phyloP scores from a whole-genome alignment of 1,140 invertebrate species.

The Sminthurinus signatus region DNA sequence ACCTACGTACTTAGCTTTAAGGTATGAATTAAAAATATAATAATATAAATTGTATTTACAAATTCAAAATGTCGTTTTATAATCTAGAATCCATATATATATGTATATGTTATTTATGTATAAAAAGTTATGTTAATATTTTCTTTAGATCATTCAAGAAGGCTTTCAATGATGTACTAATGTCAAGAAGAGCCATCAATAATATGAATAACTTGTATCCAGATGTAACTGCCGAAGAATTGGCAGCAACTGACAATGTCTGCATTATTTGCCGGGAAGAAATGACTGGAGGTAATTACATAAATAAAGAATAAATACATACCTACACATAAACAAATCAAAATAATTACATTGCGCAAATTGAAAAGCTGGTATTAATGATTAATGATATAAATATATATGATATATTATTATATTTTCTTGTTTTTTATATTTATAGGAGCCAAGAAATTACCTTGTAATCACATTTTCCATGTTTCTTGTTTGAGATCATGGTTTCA shows the following conservation, averaged over 20 bases:
- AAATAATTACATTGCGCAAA: too few species aligned
- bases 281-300: conserved; percentile 61
- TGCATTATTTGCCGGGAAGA: conserved; percentile 98
- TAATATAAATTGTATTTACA: too few species aligned
- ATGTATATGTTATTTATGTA: too few species aligned
- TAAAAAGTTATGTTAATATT: background rate
- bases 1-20: conserved; percentile 97
- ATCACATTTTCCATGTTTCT: conserved; percentile 97
- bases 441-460: conserved; percentile 96
- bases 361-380: too few species aligned
- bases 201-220: conserved; percentile 99
- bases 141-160: conserved; percentile 84
- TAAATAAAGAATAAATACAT: too few species aligned
- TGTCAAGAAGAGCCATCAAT: conserved; percentile 90
- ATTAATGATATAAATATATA: background rate
- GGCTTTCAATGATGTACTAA: conserved; percentile 93
- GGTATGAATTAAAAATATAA: conserved; percentile 50
- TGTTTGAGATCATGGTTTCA: conserved; percentile 99
- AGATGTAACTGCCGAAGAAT: conserved; percentile 88
- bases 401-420: background rate
- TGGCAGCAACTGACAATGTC: conserved; percentile 91
- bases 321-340: too few species aligned
- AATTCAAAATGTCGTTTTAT: too few species aligned
- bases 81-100: background rate
- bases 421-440: conserved; percentile 52